These are phyloP conservation scores for Parnassius apollo DNA, from an alignment of 2,888 invertebrate genomes.

Conservation along the genomic window DNA sequence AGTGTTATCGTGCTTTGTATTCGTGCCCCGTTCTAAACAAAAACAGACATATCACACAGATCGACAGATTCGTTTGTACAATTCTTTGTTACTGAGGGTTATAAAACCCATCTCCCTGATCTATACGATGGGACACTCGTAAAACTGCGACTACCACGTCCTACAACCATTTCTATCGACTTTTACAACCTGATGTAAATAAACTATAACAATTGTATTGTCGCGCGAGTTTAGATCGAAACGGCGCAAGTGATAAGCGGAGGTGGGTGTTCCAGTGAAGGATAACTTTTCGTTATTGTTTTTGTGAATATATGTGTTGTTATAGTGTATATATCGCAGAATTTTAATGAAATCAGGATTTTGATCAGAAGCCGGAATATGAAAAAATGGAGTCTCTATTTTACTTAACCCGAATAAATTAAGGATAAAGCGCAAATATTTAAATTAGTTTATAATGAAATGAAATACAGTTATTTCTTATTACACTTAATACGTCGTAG, in stretches of 20 bases:
- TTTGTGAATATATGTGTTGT: too few species aligned
- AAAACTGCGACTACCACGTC: conserved; percentile 23
- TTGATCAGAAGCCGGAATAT: too few species aligned
- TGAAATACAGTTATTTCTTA: too few species aligned
- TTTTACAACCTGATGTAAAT: conserved; percentile 60
- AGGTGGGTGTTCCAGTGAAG: neutral
- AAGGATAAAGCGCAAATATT: too few species aligned
- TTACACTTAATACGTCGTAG: too few species aligned
- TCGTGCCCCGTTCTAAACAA: conserved; percentile 1
- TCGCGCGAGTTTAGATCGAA: conserved; percentile 31
- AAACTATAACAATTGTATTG: conserved; percentile 50
- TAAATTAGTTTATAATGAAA: too few species aligned
- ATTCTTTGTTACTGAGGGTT: conserved; percentile 8
- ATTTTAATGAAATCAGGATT: too few species aligned
- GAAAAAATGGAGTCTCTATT: too few species aligned
- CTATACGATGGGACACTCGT: conserved; percentile 23
- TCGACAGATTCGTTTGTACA: neutral
- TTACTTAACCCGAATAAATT: too few species aligned
- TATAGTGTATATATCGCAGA: too few species aligned
- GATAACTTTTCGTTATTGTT: too few species aligned
- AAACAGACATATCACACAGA: neutral
- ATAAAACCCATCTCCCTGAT: conserved; percentile 9
- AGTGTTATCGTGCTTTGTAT: neutral
- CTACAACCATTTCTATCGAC: conserved; percentile 43
- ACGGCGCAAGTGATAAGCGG: conserved; percentile 27